phyloP scores from a whole-genome alignment of 2,888 invertebrate genomes.

The Coelopa pilipes region DNA sequence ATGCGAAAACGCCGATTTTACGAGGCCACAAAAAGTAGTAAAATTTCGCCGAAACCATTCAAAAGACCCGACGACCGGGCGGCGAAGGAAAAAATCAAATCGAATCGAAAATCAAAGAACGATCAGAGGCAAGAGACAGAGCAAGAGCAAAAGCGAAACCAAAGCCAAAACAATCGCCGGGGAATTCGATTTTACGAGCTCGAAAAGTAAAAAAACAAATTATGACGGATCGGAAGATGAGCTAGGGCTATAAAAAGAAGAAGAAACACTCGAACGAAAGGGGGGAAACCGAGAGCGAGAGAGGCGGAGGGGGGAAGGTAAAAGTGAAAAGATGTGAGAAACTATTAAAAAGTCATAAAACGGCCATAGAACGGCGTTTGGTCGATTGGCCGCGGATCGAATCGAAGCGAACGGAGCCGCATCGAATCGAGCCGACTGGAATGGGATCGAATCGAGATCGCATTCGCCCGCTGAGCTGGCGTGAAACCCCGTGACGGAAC shows the following conservation, averaged over 20 bases:
- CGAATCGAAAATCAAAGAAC: no score
- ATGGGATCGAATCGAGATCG: background rate
- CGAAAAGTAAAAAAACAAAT: constrained; percentile 51
- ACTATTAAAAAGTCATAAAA: constrained; percentile 65
- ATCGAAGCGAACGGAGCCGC: background rate
- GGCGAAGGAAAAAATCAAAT: background rate
- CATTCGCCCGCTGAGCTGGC: constrained; percentile 13
- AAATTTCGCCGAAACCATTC: constrained; percentile 7
- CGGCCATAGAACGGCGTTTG: constrained; percentile 14
- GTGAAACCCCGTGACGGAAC: constrained; percentile 3
- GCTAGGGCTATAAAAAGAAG: no score
- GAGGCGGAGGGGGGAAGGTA: background rate
- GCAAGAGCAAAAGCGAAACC: constrained; percentile 17
- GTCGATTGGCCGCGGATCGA: background rate
- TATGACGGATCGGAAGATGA: constrained; percentile 32
- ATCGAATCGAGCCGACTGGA: background rate
- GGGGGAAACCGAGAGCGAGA: background rate
- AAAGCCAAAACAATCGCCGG: constrained; percentile 8
- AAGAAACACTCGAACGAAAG: constrained; percentile 18
- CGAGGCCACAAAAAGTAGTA: constrained; percentile 12
- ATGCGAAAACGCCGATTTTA: constrained; percentile 18
- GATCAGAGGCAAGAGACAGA: no score
- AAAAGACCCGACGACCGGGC: background rate
- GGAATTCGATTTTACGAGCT: constrained; percentile 60
- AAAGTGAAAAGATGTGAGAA: constrained; percentile 55